Conservation (phyloP, 1,140 invertebrate genomes). For the Bombus superbus region DNA sequence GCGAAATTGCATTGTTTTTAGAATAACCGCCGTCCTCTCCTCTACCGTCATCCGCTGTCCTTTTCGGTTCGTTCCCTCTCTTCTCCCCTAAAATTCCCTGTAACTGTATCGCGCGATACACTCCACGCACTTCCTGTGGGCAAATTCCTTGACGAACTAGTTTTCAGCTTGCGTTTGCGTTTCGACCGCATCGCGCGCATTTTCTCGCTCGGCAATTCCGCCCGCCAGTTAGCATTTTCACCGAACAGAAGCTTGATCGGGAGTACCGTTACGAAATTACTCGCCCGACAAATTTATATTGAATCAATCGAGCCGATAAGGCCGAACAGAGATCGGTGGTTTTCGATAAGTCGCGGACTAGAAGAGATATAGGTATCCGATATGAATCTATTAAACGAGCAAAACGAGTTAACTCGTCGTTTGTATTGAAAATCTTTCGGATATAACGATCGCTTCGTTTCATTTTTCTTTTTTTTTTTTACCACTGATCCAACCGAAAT, state of each 20-base stretch:
- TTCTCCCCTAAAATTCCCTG: too few species aligned
- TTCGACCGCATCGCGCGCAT: conserved; percentile 29
- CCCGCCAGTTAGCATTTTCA: conserved; percentile 45
- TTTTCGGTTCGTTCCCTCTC: background rate
- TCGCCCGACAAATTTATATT: conserved; percentile 2
- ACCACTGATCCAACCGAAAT: too few species aligned
- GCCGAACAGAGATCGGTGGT: background rate
- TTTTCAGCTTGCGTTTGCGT: conserved; percentile 35
- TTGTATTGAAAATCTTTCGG: too few species aligned
- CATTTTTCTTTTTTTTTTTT: too few species aligned
- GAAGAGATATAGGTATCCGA: background rate
- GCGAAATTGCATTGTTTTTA: too few species aligned
- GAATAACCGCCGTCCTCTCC: background rate
- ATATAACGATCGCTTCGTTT: too few species aligned
- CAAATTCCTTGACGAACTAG: conserved; percentile 43
- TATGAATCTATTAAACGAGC: too few species aligned
- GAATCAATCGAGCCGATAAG: background rate
- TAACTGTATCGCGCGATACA: conserved; percentile 23
- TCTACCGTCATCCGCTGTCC: too few species aligned
- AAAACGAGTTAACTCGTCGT: too few species aligned
- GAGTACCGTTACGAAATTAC: conserved; percentile 30
- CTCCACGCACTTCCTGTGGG: background rate
- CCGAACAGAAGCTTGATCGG: conserved; percentile 22
- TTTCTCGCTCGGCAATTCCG: conserved; percentile 18
- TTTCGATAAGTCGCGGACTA: background rate